Evolutionary conservation across 2,797 vertebrate species (phyloP), one percentile per base, ranked within the genome.

Genomic region (Paguma larvata): DNA sequence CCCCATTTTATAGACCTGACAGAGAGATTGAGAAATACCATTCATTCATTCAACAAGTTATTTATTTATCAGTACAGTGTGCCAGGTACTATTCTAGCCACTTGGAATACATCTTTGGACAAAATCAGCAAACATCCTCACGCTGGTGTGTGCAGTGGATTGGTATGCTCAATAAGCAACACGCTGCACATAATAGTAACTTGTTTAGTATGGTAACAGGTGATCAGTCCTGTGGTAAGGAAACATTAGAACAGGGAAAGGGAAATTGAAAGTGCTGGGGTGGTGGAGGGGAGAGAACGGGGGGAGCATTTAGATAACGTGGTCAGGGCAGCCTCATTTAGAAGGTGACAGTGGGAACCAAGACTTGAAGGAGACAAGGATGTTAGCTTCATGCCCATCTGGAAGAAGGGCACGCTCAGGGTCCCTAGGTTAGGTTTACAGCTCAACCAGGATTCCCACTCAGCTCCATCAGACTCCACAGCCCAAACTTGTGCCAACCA

Each of bases 11-110:
- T 15, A 70, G 32, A 59, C 1, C 14, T 85, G 59, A 34, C 6
- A n/a, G 88, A 77, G 44, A 48, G 41, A 72, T 79, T 82, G 85
- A 79, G 32, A 14, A 16, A 32, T 15, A 63, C 53, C 34, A 32
- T 94, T 51, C 59, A 56, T 94, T 93, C 44, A 46, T 38, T 92
- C 48, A 94, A 23, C 51, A 91, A 73, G 32, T 77, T 44, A 77
- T 62, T 82, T 48, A 21, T 77, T 19, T 73, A 78, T n/a, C 10
- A 38, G 56, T 79, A 27, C 6, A 38, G 0, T 18, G 1, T 46
- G 5, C 8, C 16, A 90, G n/a, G n/a, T 46, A 21, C 25, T 56
- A 5, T 94, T 85, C 21, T 73, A 63, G 34, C 68, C 18, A 46
- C n/a, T 73, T 85, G n/a, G 56, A 19, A 72, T 82, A 34, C 11